Base-by-base conservation (phyloP, 2,113 vertebrate species). In the Sitta europaea region DNA sequence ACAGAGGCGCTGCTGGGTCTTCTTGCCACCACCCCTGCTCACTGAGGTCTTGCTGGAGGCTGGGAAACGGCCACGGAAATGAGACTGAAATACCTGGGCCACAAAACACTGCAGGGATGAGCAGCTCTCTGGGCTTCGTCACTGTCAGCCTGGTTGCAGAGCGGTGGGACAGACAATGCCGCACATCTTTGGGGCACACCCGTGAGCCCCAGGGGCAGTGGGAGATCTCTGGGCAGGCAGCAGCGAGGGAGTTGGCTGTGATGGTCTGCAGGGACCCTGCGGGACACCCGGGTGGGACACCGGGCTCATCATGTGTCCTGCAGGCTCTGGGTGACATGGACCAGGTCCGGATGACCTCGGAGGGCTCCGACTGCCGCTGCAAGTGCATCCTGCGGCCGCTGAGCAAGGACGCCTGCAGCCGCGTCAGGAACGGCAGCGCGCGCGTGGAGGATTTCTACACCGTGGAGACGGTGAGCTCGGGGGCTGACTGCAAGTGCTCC, bases 351-450 rank as follows among this genome's bases (percentile, higher is more conserved):
- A 99, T 99, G 99, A 99, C 98, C 1, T 99, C 99, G 0, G 99
- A 99, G 96, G 99, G 99, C 77, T 99, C 99, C 0, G 99, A 99
- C 98, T 99, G 99, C 97, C 99, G 99, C 94, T 99, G 99, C 85
- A 99, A 99, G 97, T 99, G 99, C 97, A 99, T 99, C 98, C 98
- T 99, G 99, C 97, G 99, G 6, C 99, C 99, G 0, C 98, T 99
- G 25, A 99, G 98, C 97, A 98, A 98, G 86, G 99, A 99, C 3
- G 99, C 99, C 6, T 99, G 99, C 95, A 95, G 96, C 92, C 98
- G 98, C 5, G 98, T 99, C 91, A 97, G 98, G 51, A 98, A 54
- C 2, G 99, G 99, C 76, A 98, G 96, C 3, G 91, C 97, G 1
- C 97, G 98, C 0, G 98, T 98, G 55, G 99, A 99, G 96, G 99